A percentile compares a stretch with the other conserved stretches of the same genome.
phyloP scores from a whole-genome alignment of 2,113 vertebrate genomes.

The Piaya cayana region DNA sequence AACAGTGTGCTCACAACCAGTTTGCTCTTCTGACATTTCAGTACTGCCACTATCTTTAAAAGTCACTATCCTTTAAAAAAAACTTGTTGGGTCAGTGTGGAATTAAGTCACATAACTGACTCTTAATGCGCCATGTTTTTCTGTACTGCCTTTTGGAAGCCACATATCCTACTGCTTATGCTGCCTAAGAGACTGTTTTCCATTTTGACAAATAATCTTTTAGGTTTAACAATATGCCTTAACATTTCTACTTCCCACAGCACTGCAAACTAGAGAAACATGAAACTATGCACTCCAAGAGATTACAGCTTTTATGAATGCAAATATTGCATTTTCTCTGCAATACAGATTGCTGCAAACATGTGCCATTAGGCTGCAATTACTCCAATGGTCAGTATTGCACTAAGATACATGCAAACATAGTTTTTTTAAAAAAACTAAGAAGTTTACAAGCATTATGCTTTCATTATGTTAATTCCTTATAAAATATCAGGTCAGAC shows the following conservation, averaged over 20 bases:
- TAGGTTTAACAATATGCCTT: not conserved
- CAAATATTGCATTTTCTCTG: not conserved
- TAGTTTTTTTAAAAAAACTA: not conserved
- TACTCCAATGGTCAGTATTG: not conserved
- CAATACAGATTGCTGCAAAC: not conserved
- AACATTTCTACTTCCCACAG: not conserved
- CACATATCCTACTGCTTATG: accelerated
- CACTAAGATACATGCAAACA: not conserved
- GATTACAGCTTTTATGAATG: not conserved
- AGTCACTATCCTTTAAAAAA: not conserved
- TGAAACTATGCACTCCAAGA: not conserved
- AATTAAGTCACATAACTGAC: not conserved
- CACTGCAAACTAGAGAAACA: not conserved
- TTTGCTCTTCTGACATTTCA: not conserved
- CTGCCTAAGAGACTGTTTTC: not conserved
- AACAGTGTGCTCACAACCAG: not conserved
- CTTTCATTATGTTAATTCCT: not conserved
- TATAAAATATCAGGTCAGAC: not conserved
- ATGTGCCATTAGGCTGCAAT: not conserved
- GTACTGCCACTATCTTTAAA: not conserved
- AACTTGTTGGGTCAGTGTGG: not conserved
- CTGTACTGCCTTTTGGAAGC: not conserved
- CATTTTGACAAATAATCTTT: not conserved
- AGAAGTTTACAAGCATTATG: not conserved
- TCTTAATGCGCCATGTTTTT: not conserved